A percentile compares a stretch with the other conserved stretches of the same genome.
These are phyloP conservation scores for Enteromius fasciolatus DNA, from an alignment of 2,797 vertebrate genomes.

Conservation along the genomic window DNA sequence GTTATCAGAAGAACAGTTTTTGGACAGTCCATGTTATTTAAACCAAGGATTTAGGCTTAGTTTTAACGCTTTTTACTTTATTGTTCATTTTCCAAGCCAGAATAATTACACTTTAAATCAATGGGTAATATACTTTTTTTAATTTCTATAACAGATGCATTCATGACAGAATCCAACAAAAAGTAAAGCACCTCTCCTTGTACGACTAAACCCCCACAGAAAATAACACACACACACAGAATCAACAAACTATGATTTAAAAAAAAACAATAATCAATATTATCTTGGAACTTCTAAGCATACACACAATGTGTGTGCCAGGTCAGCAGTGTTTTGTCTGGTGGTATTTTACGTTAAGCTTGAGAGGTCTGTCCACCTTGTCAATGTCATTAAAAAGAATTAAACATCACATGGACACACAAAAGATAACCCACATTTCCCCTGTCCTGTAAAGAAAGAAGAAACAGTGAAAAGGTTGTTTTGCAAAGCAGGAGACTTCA, in stretches of 20 bases:
- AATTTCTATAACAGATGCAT: constrained; percentile 23
- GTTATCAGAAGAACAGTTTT: neutral
- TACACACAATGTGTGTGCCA: neutral
- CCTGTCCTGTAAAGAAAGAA: neutral
- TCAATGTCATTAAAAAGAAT: constrained; percentile 22
- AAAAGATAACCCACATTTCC: neutral
- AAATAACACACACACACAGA: constrained; percentile 16
- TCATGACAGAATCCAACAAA: constrained; percentile 37
- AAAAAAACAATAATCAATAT: constrained; percentile 23
- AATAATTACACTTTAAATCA: constrained; percentile 27
- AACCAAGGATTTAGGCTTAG: neutral
- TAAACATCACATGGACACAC: neutral
- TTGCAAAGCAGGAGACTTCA: constrained; percentile 4
- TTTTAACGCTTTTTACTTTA: neutral
- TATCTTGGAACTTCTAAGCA: neutral
- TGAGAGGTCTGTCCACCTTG: neutral
- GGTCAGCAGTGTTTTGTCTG: constrained; percentile 31
- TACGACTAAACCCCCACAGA: constrained; percentile 7
- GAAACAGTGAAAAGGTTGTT: neutral
- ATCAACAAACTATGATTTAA: constrained; percentile 30
- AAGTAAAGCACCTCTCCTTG: constrained; percentile 24
- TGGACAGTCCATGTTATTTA: neutral
- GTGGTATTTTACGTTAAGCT: neutral
- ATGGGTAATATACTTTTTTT: constrained; percentile 21
- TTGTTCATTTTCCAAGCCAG: neutral